Conservation (phyloP, 2,113 vertebrate genomes). For the Orycteropus afer region DNA sequence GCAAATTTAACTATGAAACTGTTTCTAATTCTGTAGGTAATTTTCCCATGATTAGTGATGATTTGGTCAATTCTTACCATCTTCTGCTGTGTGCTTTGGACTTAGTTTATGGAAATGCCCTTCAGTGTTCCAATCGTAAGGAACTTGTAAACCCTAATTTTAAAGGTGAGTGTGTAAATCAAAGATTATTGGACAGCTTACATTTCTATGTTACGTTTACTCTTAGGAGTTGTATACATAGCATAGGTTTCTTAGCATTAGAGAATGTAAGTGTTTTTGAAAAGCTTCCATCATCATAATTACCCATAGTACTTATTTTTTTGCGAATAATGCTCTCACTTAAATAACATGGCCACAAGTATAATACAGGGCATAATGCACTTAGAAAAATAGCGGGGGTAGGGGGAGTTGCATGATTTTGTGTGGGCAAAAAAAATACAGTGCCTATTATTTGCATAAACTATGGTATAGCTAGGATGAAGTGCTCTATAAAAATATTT, state of each 20-base stretch:
- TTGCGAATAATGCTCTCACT: too few relatives aligned
- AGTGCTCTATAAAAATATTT: background rate
- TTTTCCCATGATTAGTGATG: slow-evolving; percentile 98
- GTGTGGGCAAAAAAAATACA: background rate
- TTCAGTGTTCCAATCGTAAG: slow-evolving; percentile 93
- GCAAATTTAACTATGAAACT: slow-evolving; percentile 1
- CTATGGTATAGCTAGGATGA: background rate
- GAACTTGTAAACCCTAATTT: slow-evolving; percentile 94
- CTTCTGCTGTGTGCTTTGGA: slow-evolving; percentile 95
- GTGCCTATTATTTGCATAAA: too few relatives aligned
- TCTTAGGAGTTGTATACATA: background rate
- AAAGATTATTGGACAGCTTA: background rate
- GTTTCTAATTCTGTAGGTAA: slow-evolving; percentile 88
- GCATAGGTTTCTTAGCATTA: background rate
- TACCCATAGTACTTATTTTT: background rate
- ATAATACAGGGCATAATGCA: background rate
- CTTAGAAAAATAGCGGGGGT: background rate
- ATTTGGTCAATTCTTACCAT: slow-evolving; percentile 97
- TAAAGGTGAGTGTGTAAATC: slow-evolving; percentile 87
- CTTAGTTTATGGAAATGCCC: slow-evolving; percentile 93
- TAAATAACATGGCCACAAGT: background rate
- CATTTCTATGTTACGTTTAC: background rate
- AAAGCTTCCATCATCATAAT: background rate
- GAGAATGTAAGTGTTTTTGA: background rate
- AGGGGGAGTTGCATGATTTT: too few relatives aligned